A percentile compares a stretch with the other conserved stretches of the same genome.
phyloP scores from a whole-genome alignment of 2,888 invertebrate species.

The Fragum fragum region DNA sequence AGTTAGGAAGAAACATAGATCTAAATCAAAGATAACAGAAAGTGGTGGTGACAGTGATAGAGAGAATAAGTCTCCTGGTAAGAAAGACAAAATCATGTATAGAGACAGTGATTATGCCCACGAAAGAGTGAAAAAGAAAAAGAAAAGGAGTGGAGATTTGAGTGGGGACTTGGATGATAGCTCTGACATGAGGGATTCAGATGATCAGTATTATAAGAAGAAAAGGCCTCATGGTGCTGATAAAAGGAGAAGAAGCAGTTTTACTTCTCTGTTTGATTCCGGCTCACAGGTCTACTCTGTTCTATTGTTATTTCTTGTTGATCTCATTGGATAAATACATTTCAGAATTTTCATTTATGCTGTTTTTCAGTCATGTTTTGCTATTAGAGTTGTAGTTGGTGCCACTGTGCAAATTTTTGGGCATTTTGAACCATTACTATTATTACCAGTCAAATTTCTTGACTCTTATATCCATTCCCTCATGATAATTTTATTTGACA shows the following conservation, averaged over 20 bases:
- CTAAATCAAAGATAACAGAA: constrained; percentile 22
- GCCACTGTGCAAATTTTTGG: too few relatives aligned
- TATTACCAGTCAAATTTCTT: too few relatives aligned
- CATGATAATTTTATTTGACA: too few relatives aligned
- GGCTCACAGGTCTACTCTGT: constrained; percentile 6
- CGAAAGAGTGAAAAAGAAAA: constrained; percentile 48
- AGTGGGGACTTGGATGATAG: constrained; percentile 17
- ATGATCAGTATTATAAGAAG: constrained; percentile 45
- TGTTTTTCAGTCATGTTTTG: too few relatives aligned
- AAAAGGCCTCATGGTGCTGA: constrained; percentile 38
- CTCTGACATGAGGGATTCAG: constrained; percentile 23
- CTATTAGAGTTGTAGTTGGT: too few relatives aligned
- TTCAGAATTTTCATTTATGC: too few relatives aligned
- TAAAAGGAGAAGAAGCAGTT: constrained; percentile 53
- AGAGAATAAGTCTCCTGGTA: neutral
- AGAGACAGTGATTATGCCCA: constrained; percentile 57
- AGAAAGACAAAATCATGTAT: constrained; percentile 34
- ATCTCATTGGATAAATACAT: too few relatives aligned
- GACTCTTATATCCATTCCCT: too few relatives aligned
- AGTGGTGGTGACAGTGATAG: constrained; percentile 27
- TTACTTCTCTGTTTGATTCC: constrained; percentile 39
- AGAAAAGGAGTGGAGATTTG: constrained; percentile 15
- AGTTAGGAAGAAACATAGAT: constrained; percentile 23
- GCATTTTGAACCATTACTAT: too few relatives aligned
- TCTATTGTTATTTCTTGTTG: too few relatives aligned